phyloP scores from a whole-genome alignment of 2,797 vertebrate genomes.

The Anguilla marmorata region DNA sequence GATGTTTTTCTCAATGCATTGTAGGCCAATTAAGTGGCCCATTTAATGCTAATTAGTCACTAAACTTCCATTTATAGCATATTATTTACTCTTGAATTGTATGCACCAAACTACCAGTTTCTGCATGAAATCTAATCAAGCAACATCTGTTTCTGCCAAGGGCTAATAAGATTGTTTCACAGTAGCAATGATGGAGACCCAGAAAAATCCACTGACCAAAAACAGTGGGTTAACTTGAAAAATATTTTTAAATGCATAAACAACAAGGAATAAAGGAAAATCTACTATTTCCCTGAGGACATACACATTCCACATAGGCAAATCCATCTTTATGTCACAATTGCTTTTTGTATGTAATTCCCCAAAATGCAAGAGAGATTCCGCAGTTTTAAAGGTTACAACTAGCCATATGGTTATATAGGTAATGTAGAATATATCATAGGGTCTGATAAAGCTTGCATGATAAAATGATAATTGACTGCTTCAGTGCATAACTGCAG shows the following conservation, averaged over 20 bases:
- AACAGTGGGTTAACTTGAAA: neutral
- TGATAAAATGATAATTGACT: too few species aligned
- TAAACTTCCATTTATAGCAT: conserved; percentile 70
- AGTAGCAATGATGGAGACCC: neutral
- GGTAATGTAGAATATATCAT: neutral
- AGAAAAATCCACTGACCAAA: neutral
- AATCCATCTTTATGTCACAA: neutral
- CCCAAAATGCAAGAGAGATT: neutral
- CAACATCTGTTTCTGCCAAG: conserved; percentile 52
- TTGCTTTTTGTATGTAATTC: neutral
- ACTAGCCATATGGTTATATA: neutral
- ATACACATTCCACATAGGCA: neutral
- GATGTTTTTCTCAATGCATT: conserved; percentile 68
- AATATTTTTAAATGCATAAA: neutral
- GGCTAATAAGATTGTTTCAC: conserved; percentile 28
- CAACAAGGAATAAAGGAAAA: neutral
- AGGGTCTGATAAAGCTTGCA: neutral
- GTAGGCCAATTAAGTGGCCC: conserved; percentile 69
- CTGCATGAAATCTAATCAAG: conserved; percentile 45
- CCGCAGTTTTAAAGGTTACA: neutral
- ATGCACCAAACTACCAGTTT: conserved; percentile 50
- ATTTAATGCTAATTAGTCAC: conserved; percentile 74
- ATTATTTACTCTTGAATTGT: conserved; percentile 63
- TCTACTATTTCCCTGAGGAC: neutral
- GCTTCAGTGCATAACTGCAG: too few species aligned